Percentiles rank a stretch among this genome's conserved stretches.
phyloP scores from a whole-genome alignment of 2,888 invertebrate genomes.

The Eueremaeus valkanovi region DNA sequence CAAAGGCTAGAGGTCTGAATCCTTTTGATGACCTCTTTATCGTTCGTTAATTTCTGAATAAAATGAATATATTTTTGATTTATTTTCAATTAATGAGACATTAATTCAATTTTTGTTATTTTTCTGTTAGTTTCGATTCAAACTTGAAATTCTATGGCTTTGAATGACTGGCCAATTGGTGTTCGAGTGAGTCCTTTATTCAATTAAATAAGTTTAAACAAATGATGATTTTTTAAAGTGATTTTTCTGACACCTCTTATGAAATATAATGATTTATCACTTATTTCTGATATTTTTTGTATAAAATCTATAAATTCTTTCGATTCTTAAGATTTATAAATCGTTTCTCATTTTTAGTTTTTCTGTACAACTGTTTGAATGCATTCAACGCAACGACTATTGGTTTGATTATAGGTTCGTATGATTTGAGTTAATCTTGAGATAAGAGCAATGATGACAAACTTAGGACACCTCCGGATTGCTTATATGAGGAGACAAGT shows the following conservation, averaged over 20 bases:
- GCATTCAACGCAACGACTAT: not conserved
- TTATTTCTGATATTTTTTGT: not conserved
- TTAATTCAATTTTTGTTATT: too few species aligned
- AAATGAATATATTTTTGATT: too few species aligned
- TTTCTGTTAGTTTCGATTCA: too few species aligned
- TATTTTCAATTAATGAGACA: too few species aligned
- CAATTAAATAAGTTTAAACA: too few species aligned
- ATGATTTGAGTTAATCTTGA: not conserved
- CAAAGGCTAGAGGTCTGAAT: too few species aligned
- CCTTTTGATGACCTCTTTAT: too few species aligned
- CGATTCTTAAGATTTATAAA: not conserved
- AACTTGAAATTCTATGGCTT: too few species aligned
- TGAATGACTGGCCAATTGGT: too few species aligned
- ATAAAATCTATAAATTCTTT: not conserved
- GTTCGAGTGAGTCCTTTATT: too few species aligned
- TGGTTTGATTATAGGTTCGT: not conserved
- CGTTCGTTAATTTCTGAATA: too few species aligned
- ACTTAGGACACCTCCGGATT: slow-evolving; percentile 27
- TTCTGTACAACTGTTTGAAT: not conserved
- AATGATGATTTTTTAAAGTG: not conserved
- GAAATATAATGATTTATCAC: not conserved
- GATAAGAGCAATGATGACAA: slow-evolving; percentile 10
- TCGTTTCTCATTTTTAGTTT: not conserved
- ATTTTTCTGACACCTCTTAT: slow-evolving; percentile 19
- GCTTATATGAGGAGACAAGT: not conserved